phyloP scores from a whole-genome alignment of 2,888 invertebrate species.

The Drosophila sordidula region DNA sequence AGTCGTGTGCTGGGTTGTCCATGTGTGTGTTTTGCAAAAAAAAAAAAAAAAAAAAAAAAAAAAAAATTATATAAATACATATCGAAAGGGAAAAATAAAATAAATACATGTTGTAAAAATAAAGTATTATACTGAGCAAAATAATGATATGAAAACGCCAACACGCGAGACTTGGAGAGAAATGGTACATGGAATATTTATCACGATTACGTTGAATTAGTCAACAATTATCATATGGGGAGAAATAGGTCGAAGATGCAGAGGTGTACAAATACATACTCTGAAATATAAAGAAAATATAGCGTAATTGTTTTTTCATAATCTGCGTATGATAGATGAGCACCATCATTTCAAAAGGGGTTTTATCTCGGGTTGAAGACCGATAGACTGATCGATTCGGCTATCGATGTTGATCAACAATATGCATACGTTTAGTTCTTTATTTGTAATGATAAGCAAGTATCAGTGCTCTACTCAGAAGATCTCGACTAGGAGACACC shows the following conservation, averaged over 20 bases:
- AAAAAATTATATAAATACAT: background rate
- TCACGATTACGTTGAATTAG: constrained; percentile 40
- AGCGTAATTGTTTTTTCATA: too few species aligned
- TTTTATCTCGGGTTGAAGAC: too few species aligned
- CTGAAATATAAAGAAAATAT: background rate
- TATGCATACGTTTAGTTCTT: too few species aligned
- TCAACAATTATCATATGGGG: constrained; percentile 54
- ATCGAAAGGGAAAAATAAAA: constrained; percentile 15
- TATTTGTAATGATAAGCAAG: too few species aligned
- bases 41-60: too few species aligned
- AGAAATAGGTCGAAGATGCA: background rate
- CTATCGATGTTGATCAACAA: too few species aligned
- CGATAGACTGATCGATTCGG: too few species aligned
- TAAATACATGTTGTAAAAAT: constrained; percentile 33
- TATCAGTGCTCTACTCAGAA: too few species aligned
- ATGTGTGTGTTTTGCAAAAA: constrained; percentile 6
- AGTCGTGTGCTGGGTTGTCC: constrained; percentile 26
- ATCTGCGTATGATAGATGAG: too few species aligned
- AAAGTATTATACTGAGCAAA: constrained; percentile 37
- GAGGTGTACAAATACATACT: background rate
- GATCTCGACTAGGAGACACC: too few species aligned
- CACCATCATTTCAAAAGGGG: too few species aligned
- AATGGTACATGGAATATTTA: constrained; percentile 28
- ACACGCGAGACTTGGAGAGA: background rate
- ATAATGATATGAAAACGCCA: constrained; percentile 19